Percentiles rank a stretch among this genome's conserved stretches.
Evolutionary conservation across 2,797 vertebrate genomes (phyloP).

Genomic region (Neosalanx taihuensis): DNA sequence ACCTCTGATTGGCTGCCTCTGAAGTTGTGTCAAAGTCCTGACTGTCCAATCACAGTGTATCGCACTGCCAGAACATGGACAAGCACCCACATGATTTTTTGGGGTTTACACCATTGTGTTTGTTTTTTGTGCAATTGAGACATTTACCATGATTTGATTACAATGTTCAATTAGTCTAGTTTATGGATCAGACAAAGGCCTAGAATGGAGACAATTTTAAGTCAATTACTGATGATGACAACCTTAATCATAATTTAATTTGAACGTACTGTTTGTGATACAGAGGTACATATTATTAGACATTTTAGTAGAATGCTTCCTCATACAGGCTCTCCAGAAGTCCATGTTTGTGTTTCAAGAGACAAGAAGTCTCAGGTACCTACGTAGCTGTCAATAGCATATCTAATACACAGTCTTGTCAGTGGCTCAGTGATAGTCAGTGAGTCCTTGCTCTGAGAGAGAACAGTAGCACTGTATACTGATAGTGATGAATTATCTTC

Average conservation of each 20-base stretch:
- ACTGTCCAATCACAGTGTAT: constrained; percentile 50
- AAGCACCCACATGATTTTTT: constrained; percentile 32
- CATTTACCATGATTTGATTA: constrained; percentile 47
- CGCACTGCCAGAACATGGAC: constrained; percentile 54
- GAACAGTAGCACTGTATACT: constrained; percentile 22
- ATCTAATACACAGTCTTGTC: constrained; percentile 17
- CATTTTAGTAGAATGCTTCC: not conserved
- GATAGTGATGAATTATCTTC: constrained; percentile 28
- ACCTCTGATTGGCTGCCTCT: constrained; percentile 17
- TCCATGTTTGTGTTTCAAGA: constrained; percentile 15
- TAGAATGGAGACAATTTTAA: constrained; percentile 13
- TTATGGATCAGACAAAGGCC: constrained; percentile 34
- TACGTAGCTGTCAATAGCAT: constrained; percentile 12
- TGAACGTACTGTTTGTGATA: not conserved
- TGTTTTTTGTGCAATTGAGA: constrained; percentile 46
- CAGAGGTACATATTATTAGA: not conserved
- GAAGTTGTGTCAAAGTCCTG: constrained; percentile 17
- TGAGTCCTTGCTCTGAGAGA: constrained; percentile 17
- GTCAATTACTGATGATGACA: constrained; percentile 19
- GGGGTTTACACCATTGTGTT: constrained; percentile 63
- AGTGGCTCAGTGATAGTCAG: not conserved
- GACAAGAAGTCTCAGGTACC: constrained; percentile 14
- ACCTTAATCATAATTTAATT: constrained; percentile 26
- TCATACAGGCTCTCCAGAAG: not conserved
- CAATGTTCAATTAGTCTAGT: constrained; percentile 50